Conservation (phyloP, 2,113 vertebrate species). For the Tragelaphus strepsiceros region DNA sequence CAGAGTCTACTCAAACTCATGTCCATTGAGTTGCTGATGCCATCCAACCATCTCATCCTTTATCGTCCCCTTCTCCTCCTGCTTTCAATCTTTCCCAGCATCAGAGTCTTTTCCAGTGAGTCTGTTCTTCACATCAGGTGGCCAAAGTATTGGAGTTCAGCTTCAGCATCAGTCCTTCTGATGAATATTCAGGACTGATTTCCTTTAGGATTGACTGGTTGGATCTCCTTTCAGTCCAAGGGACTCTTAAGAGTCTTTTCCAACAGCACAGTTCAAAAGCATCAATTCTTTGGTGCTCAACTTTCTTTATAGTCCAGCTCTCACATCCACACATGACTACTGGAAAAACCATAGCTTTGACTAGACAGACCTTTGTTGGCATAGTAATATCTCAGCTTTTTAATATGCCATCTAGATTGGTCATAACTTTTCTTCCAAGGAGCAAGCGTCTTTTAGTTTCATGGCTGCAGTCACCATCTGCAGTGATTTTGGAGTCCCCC, state of each 20-base stretch:
- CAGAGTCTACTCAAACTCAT: background rate
- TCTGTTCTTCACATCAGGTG: background rate
- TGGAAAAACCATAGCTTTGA: background rate
- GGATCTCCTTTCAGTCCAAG: background rate
- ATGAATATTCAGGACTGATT: background rate
- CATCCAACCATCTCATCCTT: background rate
- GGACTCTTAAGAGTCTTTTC: background rate
- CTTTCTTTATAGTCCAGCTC: background rate
- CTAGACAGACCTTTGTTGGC: background rate
- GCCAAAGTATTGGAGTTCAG: background rate
- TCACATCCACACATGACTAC: background rate
- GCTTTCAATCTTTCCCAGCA: background rate
- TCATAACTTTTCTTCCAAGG: background rate
- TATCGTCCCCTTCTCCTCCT: background rate
- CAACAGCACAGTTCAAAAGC: background rate
- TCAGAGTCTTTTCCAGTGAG: background rate
- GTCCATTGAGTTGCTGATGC: background rate
- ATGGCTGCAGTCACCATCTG: background rate
- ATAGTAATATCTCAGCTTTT: background rate
- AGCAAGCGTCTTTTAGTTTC: background rate
- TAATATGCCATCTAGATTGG: background rate
- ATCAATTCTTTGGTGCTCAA: background rate
- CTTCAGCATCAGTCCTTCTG: background rate
- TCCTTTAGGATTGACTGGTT: background rate
- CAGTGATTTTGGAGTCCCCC: background rate